Evolutionary conservation across 2,888 invertebrate species (phyloP).

Genomic region (Monopis laevigella): DNA sequence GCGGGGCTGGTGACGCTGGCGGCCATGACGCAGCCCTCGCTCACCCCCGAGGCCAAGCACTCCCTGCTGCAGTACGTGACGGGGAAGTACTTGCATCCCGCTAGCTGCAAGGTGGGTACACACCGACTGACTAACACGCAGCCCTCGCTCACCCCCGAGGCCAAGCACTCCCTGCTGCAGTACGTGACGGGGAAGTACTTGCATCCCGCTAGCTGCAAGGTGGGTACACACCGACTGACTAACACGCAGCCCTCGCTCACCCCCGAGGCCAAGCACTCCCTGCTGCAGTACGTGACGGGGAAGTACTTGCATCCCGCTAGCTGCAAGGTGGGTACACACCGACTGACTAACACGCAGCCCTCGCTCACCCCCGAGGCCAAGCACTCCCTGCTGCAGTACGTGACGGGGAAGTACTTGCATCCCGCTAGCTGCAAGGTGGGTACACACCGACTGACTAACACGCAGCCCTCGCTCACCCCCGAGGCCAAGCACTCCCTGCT

Average conservation of each 20-base stretch:
- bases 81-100: constrained; percentile 88
- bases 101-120: constrained; percentile 76
- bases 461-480: constrained; percentile 88
- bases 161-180: constrained; percentile 87
- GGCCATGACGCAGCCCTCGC: constrained; percentile 89
- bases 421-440: constrained; percentile 87
- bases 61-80: constrained; percentile 91
- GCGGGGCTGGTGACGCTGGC: constrained; percentile 89
- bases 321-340: no score
- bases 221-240: no score
- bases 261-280: constrained; percentile 89
- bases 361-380: constrained; percentile 90
- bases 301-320: constrained; percentile 90
- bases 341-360: no score
- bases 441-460: no score
- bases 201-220: constrained; percentile 85
- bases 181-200: constrained; percentile 93
- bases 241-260: constrained; percentile 90
- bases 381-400: constrained; percentile 88
- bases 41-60: constrained; percentile 90
- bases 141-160: constrained; percentile 88
- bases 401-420: constrained; percentile 90
- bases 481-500: constrained; percentile 89
- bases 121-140: no score
- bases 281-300: constrained; percentile 91